Evolutionary conservation across 1,140 invertebrate genomes (phyloP).

Genomic region (Ceratoteleas bidentatus): DNA sequence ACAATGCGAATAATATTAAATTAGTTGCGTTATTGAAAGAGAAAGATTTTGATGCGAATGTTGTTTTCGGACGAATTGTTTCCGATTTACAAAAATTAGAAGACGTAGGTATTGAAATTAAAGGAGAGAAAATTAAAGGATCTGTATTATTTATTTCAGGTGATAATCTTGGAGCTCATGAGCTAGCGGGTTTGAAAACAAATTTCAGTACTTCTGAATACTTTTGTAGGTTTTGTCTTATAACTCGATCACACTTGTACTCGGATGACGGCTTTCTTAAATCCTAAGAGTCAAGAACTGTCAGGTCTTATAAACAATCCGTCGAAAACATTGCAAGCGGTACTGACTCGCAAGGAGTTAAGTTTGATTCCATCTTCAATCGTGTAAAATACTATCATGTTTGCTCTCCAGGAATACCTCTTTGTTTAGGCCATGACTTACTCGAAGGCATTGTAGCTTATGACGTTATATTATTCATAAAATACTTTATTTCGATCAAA

Average conservation of each 20-base stretch:
- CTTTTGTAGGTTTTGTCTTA: not conserved
- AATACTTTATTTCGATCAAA: too few species aligned
- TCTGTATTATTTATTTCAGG: constrained; percentile 63
- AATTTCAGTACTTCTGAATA: constrained; percentile 2
- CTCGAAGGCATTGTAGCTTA: too few species aligned
- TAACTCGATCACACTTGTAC: not conserved
- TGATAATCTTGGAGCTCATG: not conserved
- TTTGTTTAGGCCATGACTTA: too few species aligned
- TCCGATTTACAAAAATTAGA: constrained; percentile 52
- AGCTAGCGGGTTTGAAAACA: not conserved
- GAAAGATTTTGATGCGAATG: not conserved
- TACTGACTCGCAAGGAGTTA: too few species aligned
- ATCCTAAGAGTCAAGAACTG: too few species aligned
- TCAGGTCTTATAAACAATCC: too few species aligned
- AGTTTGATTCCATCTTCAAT: too few species aligned
- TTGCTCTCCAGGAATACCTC: too few species aligned
- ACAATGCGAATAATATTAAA: constrained; percentile 67
- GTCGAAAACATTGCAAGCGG: too few species aligned
- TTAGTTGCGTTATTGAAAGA: constrained; percentile 60
- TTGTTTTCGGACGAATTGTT: constrained; percentile 15
- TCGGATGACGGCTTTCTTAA: not conserved
- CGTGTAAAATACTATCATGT: too few species aligned
- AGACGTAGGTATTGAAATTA: constrained; percentile 55
- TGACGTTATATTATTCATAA: too few species aligned
- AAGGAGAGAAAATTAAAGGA: constrained; percentile 58